Percentiles rank a stretch among this genome's conserved stretches.
Evolutionary conservation across 2,888 invertebrate genomes (phyloP).

Genomic region (Drosophila picticornis): DNA sequence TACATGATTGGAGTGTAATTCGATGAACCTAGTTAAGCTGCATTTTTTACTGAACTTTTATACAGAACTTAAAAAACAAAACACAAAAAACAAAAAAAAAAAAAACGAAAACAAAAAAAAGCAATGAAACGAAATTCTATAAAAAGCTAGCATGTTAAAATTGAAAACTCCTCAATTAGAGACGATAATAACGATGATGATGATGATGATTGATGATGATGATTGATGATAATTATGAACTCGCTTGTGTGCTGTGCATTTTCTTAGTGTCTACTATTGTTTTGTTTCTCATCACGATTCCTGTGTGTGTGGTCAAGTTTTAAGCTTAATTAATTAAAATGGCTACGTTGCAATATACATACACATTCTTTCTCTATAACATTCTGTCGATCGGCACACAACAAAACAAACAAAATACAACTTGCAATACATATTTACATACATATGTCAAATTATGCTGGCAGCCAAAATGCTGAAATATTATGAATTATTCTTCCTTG

Average conservation of each 20-base stretch:
- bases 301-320: constrained; percentile 22
- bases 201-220: constrained; percentile 19
- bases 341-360: constrained; percentile 70
- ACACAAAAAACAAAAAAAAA: constrained; percentile 15
- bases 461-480: constrained; percentile 44
- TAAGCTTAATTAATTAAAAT: constrained; percentile 60
- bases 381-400: constrained; percentile 49
- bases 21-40: constrained; percentile 79
- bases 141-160: constrained; percentile 63
- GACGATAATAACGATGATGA: constrained; percentile 6
- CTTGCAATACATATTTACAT: constrained; percentile 43
- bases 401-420: constrained; percentile 15
- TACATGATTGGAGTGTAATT: constrained; percentile 62
- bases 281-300: constrained; percentile 25
- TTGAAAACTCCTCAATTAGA: constrained; percentile 44
- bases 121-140: constrained; percentile 43
- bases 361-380: constrained; percentile 51
- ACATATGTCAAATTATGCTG: constrained; percentile 58
- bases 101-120: not conserved
- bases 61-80: constrained; percentile 66
- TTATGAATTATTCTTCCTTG: constrained; percentile 47
- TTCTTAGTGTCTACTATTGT: constrained; percentile 28
- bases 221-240: constrained; percentile 17
- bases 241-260: constrained; percentile 71
- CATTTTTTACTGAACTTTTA: constrained; percentile 83